phyloP scores from a whole-genome alignment of 2,888 invertebrate species.

The Calameuta filiformis region DNA sequence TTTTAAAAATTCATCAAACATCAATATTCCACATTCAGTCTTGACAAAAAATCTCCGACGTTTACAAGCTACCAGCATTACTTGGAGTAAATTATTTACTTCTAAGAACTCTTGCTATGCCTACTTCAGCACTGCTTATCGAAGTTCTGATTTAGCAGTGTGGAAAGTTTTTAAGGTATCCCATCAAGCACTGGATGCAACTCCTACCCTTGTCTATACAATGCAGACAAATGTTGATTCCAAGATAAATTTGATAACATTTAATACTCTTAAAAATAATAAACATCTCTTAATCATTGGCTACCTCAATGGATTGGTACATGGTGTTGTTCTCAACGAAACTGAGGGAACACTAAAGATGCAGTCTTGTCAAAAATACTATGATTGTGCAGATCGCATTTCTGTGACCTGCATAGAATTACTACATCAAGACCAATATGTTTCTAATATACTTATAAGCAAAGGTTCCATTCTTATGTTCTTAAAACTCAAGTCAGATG shows the following conservation, averaged over 20 bases:
- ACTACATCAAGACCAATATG: slow-evolving; percentile 28
- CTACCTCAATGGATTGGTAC: slow-evolving; percentile 51
- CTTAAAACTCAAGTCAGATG: slow-evolving; percentile 36
- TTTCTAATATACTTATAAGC: slow-evolving; percentile 38
- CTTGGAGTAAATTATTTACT: slow-evolving; percentile 51
- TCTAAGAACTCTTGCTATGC: slow-evolving; percentile 35
- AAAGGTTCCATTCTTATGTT: slow-evolving; percentile 47
- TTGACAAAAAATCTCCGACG: slow-evolving; percentile 35
- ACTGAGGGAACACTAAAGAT: slow-evolving; percentile 23
- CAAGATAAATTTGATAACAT: slow-evolving; percentile 45
- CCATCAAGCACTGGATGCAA: slow-evolving; percentile 19
- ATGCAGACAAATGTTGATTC: slow-evolving; percentile 25
- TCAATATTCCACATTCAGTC: slow-evolving; percentile 3
- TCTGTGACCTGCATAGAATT: slow-evolving; percentile 36
- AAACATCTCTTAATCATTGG: slow-evolving; percentile 48
- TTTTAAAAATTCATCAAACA: not conserved
- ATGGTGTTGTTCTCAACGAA: slow-evolving; percentile 35
- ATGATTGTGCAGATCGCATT: slow-evolving; percentile 41
- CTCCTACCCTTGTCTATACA: slow-evolving; percentile 32
- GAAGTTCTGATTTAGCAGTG: slow-evolving; percentile 51
- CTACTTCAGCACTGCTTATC: slow-evolving; percentile 49
- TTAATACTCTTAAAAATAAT: slow-evolving; percentile 39
- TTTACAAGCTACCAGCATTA: slow-evolving; percentile 45
- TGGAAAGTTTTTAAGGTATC: slow-evolving; percentile 46
- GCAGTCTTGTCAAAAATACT: slow-evolving; percentile 33